Base-by-base conservation (phyloP, 2,888 invertebrate genomes). In the Tenthredo distinguenda region DNA sequence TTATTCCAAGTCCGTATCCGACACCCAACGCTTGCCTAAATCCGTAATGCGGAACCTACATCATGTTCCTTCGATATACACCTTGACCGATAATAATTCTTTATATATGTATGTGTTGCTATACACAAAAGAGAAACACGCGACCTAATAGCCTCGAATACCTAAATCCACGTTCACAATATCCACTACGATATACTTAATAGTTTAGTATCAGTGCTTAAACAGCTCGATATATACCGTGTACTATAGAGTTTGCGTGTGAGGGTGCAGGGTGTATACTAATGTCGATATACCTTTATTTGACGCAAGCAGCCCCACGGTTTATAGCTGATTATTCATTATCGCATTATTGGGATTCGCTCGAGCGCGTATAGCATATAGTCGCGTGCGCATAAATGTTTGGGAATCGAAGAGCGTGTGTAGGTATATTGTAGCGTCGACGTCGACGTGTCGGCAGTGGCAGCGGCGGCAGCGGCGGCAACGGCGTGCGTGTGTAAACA, bases 341-440 rank as follows among this genome's bases (percentile, higher is more conserved):
- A 81, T 81, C n/a, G 62, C 62, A 81, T 81, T 62, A 81, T 81
- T 62, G 62, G 81, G 37, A 81, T 62, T 81, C 40, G 62, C 34
- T 81, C 81, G 21, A n/a, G 58, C 58, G 62, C n/a, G 9, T 50
- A 18, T 55, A 37, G 6, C 15, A 37, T 68, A 68, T 21, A 50
- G 81, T 81, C 81, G 81, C 81, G 81, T 81, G 81, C 81, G 81
- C 81, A 40, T 81, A 58, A 81, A 81, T 81, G 81, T 81, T 81
- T 81, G 81, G 62, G 40, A 62, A 81, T 10, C 62, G 58, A 40
- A 40, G 37, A 37, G 9, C 40, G 58, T 81, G 21, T 58, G 37
- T 62, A n/a, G n/a, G n/a, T n/a, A 62, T 40, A 37, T 40, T n/a
- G 40, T 62, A 40, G 21, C 58, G 31, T n/a, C 31, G 31, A 31